phyloP scores from a whole-genome alignment of 2,797 vertebrate genomes.

The Pitangus sulphuratus region DNA sequence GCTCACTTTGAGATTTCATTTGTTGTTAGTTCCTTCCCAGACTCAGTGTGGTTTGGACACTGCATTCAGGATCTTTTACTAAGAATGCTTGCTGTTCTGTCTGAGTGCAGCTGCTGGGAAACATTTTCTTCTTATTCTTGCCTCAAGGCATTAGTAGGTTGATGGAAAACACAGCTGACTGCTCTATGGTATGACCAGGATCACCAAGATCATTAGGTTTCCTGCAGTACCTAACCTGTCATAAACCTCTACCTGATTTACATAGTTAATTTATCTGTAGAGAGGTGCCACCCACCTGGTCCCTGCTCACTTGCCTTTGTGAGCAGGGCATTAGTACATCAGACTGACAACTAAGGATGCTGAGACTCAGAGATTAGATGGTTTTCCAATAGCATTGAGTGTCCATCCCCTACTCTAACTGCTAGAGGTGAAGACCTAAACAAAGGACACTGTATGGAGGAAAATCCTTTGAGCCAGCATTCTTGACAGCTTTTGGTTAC shows the following conservation, averaged over 20 bases:
- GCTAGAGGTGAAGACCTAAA: background rate
- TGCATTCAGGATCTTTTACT: background rate
- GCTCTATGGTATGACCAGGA: background rate
- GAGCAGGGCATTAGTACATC: background rate
- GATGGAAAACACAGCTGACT: background rate
- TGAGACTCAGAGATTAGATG: background rate
- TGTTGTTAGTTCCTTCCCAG: background rate
- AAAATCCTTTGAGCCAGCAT: background rate
- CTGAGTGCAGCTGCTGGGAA: background rate
- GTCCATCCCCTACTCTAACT: background rate
- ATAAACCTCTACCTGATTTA: background rate
- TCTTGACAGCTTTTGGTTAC: constrained; percentile 46
- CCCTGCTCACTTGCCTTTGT: background rate
- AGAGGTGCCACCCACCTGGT: background rate
- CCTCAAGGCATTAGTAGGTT: background rate
- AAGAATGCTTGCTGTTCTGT: background rate
- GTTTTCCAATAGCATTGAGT: background rate
- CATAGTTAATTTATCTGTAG: background rate
- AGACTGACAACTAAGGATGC: background rate
- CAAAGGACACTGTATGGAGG: background rate
- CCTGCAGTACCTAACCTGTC: background rate
- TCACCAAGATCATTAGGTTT: background rate
- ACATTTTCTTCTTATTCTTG: background rate
- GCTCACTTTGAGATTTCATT: background rate
- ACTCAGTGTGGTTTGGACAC: background rate